A percentile compares a stretch with the other conserved stretches of the same genome.
Conservation (phyloP, 1,140 invertebrate genomes). For the Nixonia krombeini region DNA sequence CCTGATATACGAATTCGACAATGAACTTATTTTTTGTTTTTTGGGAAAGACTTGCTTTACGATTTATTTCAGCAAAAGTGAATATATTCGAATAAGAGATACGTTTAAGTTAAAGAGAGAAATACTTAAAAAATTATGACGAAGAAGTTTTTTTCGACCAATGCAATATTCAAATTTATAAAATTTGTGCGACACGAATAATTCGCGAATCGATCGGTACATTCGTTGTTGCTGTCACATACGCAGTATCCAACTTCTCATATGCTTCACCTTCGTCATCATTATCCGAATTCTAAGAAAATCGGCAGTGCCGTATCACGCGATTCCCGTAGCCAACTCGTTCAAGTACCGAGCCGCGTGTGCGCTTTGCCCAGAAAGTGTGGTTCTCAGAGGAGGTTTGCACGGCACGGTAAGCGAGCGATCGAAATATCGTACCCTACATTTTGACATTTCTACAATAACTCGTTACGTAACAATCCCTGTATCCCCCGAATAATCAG, state of each 20-base stretch:
- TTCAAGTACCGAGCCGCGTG: constrained; percentile 2
- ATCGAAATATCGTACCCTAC: constrained; percentile 39
- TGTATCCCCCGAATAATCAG: no score
- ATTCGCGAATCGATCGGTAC: neutral
- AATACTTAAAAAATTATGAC: no score
- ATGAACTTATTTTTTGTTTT: no score
- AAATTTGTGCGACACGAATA: no score
- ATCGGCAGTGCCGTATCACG: constrained; percentile 17
- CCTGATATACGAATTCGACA: no score
- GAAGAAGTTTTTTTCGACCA: no score
- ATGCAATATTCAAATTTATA: neutral
- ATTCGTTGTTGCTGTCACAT: no score
- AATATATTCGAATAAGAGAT: no score
- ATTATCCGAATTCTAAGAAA: constrained; percentile 33
- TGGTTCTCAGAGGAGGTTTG: constrained; percentile 35
- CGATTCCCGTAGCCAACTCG: neutral
- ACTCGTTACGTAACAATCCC: constrained; percentile 14
- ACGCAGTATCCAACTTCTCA: no score
- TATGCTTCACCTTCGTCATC: neutral
- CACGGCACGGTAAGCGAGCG: constrained; percentile 50
- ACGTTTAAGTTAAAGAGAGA: no score
- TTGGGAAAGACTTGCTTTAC: no score
- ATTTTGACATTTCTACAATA: constrained; percentile 4
- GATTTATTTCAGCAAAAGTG: no score
- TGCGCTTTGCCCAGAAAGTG: constrained; percentile 36